Evolutionary conservation across 2,888 invertebrate genomes (phyloP).

Genomic region (Deilephila elpenor): DNA sequence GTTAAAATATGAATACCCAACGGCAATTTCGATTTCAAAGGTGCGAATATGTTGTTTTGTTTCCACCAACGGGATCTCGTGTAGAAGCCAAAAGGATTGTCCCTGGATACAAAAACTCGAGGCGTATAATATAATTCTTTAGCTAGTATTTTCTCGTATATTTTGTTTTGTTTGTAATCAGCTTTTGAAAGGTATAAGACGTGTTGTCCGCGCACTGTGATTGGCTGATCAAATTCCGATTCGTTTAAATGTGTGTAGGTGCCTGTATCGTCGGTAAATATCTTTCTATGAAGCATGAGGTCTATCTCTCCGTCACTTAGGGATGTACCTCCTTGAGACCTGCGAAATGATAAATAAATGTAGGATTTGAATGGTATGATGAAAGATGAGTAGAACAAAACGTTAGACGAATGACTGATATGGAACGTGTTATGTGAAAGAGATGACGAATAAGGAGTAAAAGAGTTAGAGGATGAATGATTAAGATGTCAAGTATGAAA

Average conservation of each 20-base stretch:
- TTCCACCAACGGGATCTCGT: constrained; percentile 36
- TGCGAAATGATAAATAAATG: too few species aligned
- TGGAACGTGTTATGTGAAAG: too few species aligned
- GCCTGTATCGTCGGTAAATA: constrained; percentile 90
- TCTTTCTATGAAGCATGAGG: constrained; percentile 92
- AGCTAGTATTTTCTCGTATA: constrained; percentile 70
- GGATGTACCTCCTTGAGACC: constrained; percentile 92
- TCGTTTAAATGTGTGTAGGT: constrained; percentile 53
- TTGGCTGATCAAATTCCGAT: constrained; percentile 48
- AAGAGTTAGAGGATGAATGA: too few species aligned
- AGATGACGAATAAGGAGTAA: too few species aligned
- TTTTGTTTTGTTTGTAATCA: constrained; percentile 55
- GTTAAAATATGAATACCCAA: constrained; percentile 90
- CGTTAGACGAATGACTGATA: too few species aligned
- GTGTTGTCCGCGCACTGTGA: constrained; percentile 61
- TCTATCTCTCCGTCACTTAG: constrained; percentile 89
- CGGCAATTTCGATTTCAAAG: constrained; percentile 85
- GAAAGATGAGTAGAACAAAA: too few species aligned
- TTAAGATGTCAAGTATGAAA: too few species aligned
- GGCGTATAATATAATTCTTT: constrained; percentile 64
- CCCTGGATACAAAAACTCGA: constrained; percentile 46
- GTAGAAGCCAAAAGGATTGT: constrained; percentile 33
- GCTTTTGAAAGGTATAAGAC: constrained; percentile 63
- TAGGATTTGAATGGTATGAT: too few species aligned
- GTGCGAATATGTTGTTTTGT: constrained; percentile 65